These are phyloP conservation scores for Montipora capricornis DNA, from an alignment of 64 coral and sea anemone genomes.

Conservation along the genomic window DNA sequence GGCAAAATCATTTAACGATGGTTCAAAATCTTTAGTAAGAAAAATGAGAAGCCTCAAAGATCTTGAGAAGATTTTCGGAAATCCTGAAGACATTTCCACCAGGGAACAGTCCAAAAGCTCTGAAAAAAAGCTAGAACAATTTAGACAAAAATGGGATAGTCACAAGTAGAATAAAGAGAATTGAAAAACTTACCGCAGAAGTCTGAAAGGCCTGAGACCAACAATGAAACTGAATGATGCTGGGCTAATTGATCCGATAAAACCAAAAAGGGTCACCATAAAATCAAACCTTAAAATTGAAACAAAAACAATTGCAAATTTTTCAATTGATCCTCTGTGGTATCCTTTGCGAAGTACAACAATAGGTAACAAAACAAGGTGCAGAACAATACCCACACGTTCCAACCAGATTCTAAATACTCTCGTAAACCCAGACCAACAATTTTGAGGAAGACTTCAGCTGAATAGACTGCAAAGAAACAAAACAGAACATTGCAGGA, in stretches of 20 bases:
- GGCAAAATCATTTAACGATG: too few species aligned
- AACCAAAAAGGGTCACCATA: slow-evolving; percentile 81
- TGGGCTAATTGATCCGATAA: slow-evolving; percentile 79
- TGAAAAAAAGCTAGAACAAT: background rate
- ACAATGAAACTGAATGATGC: slow-evolving; percentile 81
- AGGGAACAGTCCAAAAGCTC: background rate
- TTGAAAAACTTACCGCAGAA: slow-evolving; percentile 80
- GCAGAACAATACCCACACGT: slow-evolving; percentile 67
- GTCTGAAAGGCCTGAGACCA: slow-evolving; percentile 81
- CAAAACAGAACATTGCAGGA: background rate
- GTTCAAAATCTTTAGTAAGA: too few species aligned
- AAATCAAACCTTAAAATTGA: slow-evolving; percentile 87
- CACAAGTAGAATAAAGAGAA: background rate
- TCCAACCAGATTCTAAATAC: slow-evolving; percentile 94
- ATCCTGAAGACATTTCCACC: too few species aligned
- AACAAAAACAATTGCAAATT: background rate
- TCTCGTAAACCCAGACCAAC: slow-evolving; percentile 75
- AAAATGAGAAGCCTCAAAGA: too few species aligned
- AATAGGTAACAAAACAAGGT: too few species aligned
- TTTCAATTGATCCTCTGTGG: background rate
- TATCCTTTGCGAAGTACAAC: background rate
- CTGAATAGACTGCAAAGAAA: slow-evolving; percentile 72
- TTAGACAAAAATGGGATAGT: background rate
- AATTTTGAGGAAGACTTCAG: slow-evolving; percentile 87
- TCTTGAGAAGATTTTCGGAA: too few species aligned